phyloP scores from a whole-genome alignment of 2,797 vertebrate species.

The Threskiornis aethiopicus region DNA sequence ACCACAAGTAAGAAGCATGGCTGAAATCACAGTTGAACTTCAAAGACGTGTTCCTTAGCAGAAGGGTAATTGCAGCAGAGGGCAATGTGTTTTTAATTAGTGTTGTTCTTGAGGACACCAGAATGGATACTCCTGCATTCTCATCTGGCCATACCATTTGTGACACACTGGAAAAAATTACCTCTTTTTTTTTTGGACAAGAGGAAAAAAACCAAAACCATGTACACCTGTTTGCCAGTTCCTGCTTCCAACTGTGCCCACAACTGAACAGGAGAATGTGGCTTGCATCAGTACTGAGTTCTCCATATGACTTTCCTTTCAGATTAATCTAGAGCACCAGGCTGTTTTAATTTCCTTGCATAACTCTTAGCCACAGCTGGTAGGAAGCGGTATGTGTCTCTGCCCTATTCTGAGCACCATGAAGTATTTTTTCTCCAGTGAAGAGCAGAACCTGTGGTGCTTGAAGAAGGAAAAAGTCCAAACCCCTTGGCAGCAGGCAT shows the following conservation, averaged over 20 bases:
- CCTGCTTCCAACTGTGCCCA: background rate
- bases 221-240: background rate
- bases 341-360: background rate
- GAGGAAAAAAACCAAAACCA: background rate
- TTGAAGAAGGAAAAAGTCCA: background rate
- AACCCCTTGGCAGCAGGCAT: background rate
- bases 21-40: background rate
- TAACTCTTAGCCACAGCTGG: background rate
- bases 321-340: background rate
- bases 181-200: background rate
- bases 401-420: background rate
- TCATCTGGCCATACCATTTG: background rate
- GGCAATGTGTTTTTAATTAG: background rate
- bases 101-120: background rate
- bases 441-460: background rate
- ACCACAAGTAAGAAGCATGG: background rate
- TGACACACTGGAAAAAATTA: background rate
- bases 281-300: background rate
- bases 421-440: background rate
- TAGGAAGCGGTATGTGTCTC: background rate
- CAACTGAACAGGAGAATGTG: background rate
- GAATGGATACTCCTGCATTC: background rate
- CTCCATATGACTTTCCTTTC: background rate
- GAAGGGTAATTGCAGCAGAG: background rate
- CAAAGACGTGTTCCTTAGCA: background rate